Base-by-base conservation (phyloP, 1,140 invertebrate species). In the Caenorhabditis inopinata region DNA sequence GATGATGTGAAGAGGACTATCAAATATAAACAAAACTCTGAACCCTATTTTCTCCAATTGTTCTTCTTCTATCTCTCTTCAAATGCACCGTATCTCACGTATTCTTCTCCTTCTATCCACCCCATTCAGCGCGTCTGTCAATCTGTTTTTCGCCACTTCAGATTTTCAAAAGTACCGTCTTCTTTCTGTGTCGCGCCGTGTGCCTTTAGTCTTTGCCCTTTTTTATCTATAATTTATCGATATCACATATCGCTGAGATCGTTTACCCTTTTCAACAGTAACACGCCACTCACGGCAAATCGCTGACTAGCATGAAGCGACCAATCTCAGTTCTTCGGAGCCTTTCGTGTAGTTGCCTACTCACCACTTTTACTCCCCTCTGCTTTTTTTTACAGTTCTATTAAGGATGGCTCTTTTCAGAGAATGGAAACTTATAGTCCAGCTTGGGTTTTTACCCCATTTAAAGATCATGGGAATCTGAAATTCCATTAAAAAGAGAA, bases 161-260 rank as follows among this genome's bases (percentile, higher is more conserved):
- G 58, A 68, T 42, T 68, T 68, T 68, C 58, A 68, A 68, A 68
- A 68, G 58, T 68, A 38, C n/a, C 32, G 38, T 25, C n/a, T n/a
- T 23, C 48, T 4, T 23, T 16, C 1, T 38, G 58, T 38, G 27
- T 42, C 2, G 32, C 2, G 2, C 27, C 21, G 11, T 68, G n/a
- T 21, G 3, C 21, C 58, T 38, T 68, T n/a, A 68, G 32, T 68
- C 58, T 68, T 68, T 68, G 58, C 38, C 38, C 58, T 68, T 42
- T 68, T 21, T 68, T 68, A 38, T 68, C 58, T 18, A 6, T 38
- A 38, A 4, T 68, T 58, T 58, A 58, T 58, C n/a, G 35, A 23
- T 21, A 12, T 2, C 9, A 6, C 12, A 25, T 51, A 0, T 25
- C 27, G 18, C n/a, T n/a, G n/a, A n/a, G n/a, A n/a, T n/a, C n/a